Base-by-base conservation (phyloP, 1,140 invertebrate genomes). In the Leucophenga varia region DNA sequence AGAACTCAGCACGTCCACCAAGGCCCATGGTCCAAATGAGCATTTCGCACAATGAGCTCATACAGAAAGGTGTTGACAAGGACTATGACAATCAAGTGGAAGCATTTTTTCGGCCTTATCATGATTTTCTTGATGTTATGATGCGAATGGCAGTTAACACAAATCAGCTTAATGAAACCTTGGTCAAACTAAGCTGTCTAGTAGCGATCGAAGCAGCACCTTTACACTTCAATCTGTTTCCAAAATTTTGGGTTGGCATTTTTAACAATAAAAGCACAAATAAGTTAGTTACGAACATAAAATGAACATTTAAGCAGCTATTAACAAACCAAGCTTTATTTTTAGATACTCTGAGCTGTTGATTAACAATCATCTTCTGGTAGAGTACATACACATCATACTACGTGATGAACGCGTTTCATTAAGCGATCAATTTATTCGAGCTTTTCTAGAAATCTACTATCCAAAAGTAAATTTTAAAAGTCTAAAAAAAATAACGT, bases 1-100 rank as follows among this genome's bases (percentile, higher is more conserved):
- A 76, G 41, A 71, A 76, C 56, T 67, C 78, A 18, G 77, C 79
- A 49, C 77, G 88, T 43, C 86, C 90, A 10, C 82, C 88, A 0
- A 74, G 89, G 30, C 90, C 91, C 1, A 89, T 91, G 84, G 86
- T 93, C 9, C 90, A 93, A 74, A 93, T 94, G 90, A 85, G 88
- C 31, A 84, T 93, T 12, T 87, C 89, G 8, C 82, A 87, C 47
- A 86, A 82, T 55, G 84, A 88, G 59, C 37, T 74, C 17, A 56
- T 64, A 7, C 68, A 64, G 7, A 79, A 79, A 73, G 89, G 89
- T 13, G 77, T 85, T 10, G 90, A 93, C 78, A 82, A 84, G 7
- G 86, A 88, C 14, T 93, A 92, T 63, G 90, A 93, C 59, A 79
- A 80, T 36, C 85, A 86, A 3, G 74, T 93, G 14, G 78, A 85